A percentile compares a stretch with the other conserved stretches of the same genome.
Conservation (phyloP, 2,113 vertebrate species). For the Vulpes ferrilata region DNA sequence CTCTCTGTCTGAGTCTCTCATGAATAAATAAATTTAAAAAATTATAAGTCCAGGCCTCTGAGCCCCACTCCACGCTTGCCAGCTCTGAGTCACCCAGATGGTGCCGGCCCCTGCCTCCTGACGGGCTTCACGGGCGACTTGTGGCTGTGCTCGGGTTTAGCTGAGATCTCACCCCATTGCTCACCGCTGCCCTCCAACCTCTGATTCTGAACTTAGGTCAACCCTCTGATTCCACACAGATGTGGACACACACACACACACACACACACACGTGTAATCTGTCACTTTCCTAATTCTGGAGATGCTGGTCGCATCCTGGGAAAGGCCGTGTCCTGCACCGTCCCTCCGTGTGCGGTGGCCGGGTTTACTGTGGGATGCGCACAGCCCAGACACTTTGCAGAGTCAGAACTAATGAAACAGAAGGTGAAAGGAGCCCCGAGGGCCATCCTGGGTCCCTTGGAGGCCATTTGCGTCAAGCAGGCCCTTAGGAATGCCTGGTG, state of each 20-base stretch:
- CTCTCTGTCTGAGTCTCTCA: too few relatives aligned
- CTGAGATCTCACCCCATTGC: neutral
- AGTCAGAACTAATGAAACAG: neutral
- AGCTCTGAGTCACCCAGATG: too few relatives aligned
- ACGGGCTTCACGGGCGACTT: neutral
- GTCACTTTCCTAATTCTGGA: neutral
- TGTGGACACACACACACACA: neutral
- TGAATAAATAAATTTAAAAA: too few relatives aligned
- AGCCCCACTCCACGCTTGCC: neutral
- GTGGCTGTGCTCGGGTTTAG: neutral
- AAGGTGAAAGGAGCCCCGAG: neutral
- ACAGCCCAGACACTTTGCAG: neutral
- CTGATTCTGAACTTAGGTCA: neutral
- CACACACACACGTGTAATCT: too few relatives aligned
- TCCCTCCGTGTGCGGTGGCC: neutral
- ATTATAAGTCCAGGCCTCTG: neutral
- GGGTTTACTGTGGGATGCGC: neutral
- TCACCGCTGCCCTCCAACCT: rapidly evolving
- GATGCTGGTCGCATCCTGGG: neutral
- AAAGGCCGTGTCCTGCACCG: neutral
- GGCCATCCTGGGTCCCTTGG: neutral
- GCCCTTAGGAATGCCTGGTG: neutral
- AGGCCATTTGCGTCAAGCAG: neutral
- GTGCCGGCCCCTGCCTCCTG: neutral
- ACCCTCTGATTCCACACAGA: neutral